phyloP scores from a whole-genome alignment of 2,888 invertebrate genomes.

The Drosophila subsilvestris region DNA sequence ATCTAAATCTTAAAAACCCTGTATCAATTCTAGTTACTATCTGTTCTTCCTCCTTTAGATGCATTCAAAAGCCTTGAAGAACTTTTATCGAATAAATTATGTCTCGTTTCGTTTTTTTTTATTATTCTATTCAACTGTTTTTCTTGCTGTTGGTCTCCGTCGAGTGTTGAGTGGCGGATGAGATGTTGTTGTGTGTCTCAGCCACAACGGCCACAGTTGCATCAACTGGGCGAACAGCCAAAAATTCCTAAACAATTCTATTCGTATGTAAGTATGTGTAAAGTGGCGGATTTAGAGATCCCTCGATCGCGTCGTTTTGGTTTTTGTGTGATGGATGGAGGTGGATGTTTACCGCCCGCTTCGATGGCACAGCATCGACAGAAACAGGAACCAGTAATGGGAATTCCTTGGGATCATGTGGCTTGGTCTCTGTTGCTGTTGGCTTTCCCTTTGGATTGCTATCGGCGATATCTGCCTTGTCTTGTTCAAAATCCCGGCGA shows the following conservation, averaged over 20 bases:
- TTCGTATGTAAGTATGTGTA: constrained; percentile 24
- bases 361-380: constrained; percentile 31
- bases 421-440: neutral
- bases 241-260: constrained; percentile 23
- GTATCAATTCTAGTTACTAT: constrained; percentile 8
- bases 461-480: constrained; percentile 1
- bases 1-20: neutral
- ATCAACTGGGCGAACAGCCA: constrained; percentile 31
- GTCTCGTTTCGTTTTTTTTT: constrained; percentile 18
- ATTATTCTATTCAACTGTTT: constrained; percentile 24
- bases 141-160: constrained; percentile 1
- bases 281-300: neutral
- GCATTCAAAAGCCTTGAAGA: constrained; percentile 35
- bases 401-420: neutral
- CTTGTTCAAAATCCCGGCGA: neutral
- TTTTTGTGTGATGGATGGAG: neutral
- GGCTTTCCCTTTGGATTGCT: constrained; percentile 1
- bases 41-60: constrained; percentile 35
- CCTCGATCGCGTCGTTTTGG: neutral
- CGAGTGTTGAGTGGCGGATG: constrained; percentile 7
- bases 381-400: neutral
- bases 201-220: neutral
- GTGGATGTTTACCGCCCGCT: constrained; percentile 40
- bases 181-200: constrained; percentile 1
- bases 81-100: constrained; percentile 4